Base-by-base conservation (phyloP, 2,888 invertebrate genomes). In the Microctonus brassicae region DNA sequence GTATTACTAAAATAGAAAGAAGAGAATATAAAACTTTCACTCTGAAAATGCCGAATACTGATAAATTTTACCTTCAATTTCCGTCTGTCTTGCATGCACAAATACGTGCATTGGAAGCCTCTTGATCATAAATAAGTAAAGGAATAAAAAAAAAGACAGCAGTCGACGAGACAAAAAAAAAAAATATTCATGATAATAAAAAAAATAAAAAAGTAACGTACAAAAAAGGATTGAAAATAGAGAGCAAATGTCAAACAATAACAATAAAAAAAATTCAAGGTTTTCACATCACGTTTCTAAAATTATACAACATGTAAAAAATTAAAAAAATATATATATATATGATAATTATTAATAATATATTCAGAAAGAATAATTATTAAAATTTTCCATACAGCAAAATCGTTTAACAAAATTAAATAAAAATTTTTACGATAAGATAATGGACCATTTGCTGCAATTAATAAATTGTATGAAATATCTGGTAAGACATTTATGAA, bases 1-100 rank as follows among this genome's bases (percentile, higher is more conserved):
- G 4, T 17, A 7, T n/a, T 47, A 3, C 17, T 47, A 2, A 47
- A 47, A 22, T 42, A 39, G 24, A 26, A 52, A n/a, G 53, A 69
- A 62, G 61, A 69, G 11, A n/a, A 57, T 34, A 34, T 34, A 36
- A 60, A 20, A 77, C 79, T 78, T 79, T 79, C 79, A 75, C 78
- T 78, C 78, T 77, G 76, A 79, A 79, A 77, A 73, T 65, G 77
- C 17, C 64, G 39, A 73, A 75, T 53, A 72, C 52, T 74, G 72
- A 77, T 75, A 77, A 77, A 77, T 77, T 72, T 67, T 71, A 69
- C 67, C 64, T 73, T 69, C 65, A 72, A 74, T 75, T 29, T 17
- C 1, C 17, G 17, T n/a, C 9, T 47, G 47, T 47, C 47, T 47
- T 69, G 55, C 34, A 57, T 66, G 58, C 58, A 26, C 52, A 29